These are phyloP conservation scores for Elephantulus edwardii DNA, from an alignment of 2,113 vertebrate genomes.

Conservation along the genomic window DNA sequence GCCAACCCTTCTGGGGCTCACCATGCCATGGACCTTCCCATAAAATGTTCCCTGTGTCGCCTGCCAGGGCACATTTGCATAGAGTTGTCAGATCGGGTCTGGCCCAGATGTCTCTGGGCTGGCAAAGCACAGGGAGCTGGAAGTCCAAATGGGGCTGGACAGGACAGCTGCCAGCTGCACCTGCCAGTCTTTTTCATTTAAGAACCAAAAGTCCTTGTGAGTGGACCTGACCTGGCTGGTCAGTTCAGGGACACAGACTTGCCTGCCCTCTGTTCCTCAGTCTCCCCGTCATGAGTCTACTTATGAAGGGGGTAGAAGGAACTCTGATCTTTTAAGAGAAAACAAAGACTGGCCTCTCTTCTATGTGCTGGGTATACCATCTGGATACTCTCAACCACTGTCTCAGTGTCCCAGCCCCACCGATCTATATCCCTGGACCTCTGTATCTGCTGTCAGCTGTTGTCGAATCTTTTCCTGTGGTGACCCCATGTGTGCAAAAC, in stretches of 20 bases:
- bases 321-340: not conserved
- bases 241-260: not conserved
- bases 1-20: constrained; percentile 39
- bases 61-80: constrained; percentile 64
- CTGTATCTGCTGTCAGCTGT: not conserved
- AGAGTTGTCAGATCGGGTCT: constrained; percentile 57
- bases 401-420: not conserved
- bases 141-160: not conserved
- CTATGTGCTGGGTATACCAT: too few relatives aligned
- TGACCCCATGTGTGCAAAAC: not conserved
- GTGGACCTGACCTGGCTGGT: not conserved
- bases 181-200: constrained; percentile 2
- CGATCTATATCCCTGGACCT: not conserved
- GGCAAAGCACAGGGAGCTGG: constrained; percentile 7
- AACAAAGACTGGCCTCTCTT: not conserved
- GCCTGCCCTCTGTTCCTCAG: not conserved
- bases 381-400: not conserved
- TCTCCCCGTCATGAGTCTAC: not conserved
- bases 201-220: not conserved
- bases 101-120: constrained; percentile 24
- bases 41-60: constrained; percentile 1
- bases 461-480: not conserved
- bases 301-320: not conserved
- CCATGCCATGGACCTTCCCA: constrained; percentile 6
- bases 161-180: not conserved